Evolutionary conservation across 2,797 vertebrate genomes (phyloP), one percentile per base, ranked within the genome.

Genomic region (Alcedo atthis): DNA sequence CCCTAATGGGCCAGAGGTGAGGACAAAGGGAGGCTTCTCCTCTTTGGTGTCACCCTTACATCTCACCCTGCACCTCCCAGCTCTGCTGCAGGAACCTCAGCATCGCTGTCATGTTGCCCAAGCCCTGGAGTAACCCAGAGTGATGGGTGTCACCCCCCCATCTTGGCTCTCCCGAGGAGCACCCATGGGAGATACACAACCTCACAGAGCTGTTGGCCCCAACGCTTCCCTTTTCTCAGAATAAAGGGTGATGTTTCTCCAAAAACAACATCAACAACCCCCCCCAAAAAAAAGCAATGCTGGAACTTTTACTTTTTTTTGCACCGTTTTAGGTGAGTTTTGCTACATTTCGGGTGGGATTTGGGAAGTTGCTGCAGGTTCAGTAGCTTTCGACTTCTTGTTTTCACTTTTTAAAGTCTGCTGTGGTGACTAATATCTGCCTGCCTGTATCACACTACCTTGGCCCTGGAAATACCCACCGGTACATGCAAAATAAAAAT

Each of bases 361-460:
- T 98, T 77, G 95, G 97, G 98, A 98, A 98, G 97, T 97, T 92
- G 70, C 32, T 5, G 2, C 81, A 93, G 42, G 59, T 93, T 95
- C 1, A 64, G 77, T 73, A 66, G 88, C 64, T 87, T 91, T 93
- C 96, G 0, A 97, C 97, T 98, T 98, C 97, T 0, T 12, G 8
- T 97, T 98, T 98, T 98, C 97, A 24, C 97, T 97, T 97, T 97
- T 98, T 95, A 68, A 91, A 89, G 90, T 17, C 79, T 94, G 82
- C 91, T 95, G 95, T 8, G 84, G 53, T 97, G 97, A 96, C 92
- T 85, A 87, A 97, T 92, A 90, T 74, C 25, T 37, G 76, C 95
- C 94, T 61, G 4, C 32, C 9, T 3, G 2, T 55, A 83, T 80
- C 87, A 88, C 93, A 89, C 68, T 51, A 80, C 93, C 90, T 95